These are phyloP conservation scores for Linnaemya vulpina DNA, from an alignment of 2,888 invertebrate species.

Conservation along the genomic window DNA sequence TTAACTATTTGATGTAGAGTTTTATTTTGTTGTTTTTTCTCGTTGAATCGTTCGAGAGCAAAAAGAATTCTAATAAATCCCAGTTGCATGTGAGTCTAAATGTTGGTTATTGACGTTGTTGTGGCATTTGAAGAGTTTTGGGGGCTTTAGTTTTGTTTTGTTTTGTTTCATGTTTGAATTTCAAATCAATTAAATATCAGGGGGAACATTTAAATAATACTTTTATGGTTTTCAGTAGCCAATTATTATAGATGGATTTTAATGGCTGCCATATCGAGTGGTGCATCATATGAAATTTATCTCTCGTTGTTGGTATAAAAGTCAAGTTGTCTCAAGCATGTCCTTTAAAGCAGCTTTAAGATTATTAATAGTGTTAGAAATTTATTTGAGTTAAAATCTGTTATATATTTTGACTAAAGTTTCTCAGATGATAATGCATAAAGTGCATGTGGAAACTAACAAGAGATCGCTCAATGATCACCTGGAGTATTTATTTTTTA, in stretches of 20 bases:
- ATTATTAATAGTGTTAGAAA: too few relatives aligned
- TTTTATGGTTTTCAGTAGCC: constrained; percentile 57
- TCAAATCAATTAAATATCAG: constrained; percentile 64
- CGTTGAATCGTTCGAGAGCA: background rate
- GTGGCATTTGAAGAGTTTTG: constrained; percentile 43
- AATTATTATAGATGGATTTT: constrained; percentile 41
- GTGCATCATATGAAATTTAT: constrained; percentile 18
- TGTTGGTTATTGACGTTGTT: constrained; percentile 5
- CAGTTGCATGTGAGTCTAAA: constrained; percentile 32
- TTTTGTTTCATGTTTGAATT: constrained; percentile 35
- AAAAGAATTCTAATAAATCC: constrained; percentile 57
- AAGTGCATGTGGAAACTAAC: too few relatives aligned
- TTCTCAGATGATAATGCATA: too few relatives aligned
- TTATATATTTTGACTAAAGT: too few relatives aligned
- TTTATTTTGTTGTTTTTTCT: constrained; percentile 22
- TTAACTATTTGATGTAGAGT: constrained; percentile 39
- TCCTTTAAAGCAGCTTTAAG: constrained; percentile 15
- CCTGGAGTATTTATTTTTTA: too few relatives aligned
- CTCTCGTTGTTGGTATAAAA: constrained; percentile 26
- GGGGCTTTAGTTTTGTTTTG: constrained; percentile 21
- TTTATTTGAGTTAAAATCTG: too few relatives aligned
- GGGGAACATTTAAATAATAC: constrained; percentile 52
- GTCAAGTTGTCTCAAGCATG: constrained; percentile 5
- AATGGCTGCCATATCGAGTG: constrained; percentile 8
- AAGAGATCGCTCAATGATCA: too few relatives aligned